Percentiles rank a stretch among this genome's conserved stretches.
phyloP scores from a whole-genome alignment of 2,113 vertebrate genomes.

The Gasterosteus nipponicus region DNA sequence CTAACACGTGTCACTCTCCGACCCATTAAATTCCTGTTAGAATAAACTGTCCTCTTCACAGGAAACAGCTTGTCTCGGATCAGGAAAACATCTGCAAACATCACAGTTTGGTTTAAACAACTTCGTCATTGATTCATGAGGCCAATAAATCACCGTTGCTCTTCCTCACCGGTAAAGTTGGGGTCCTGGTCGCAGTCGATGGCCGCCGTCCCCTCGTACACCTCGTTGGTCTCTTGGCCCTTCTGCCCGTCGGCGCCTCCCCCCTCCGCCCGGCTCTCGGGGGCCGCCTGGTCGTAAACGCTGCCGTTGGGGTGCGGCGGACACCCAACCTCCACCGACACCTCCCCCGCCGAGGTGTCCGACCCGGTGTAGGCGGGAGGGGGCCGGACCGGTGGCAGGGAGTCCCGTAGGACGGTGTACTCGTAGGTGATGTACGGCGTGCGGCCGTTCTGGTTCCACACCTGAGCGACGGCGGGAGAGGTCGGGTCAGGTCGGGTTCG shows the following conservation, averaged over 20 bases:
- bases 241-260: slow-evolving; percentile 79
- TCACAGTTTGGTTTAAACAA: no score
- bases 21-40: no score
- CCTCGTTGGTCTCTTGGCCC: slow-evolving; percentile 92
- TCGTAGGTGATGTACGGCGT: slow-evolving; percentile 96
- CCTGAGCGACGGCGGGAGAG: slow-evolving; percentile 71
- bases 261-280: slow-evolving; percentile 73
- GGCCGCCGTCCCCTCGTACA: slow-evolving; percentile 85
- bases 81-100: no score
- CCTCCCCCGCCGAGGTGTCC: slow-evolving; percentile 74
- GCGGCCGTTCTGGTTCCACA: slow-evolving; percentile 96
- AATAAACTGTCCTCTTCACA: no score
- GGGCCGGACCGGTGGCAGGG: slow-evolving; percentile 81
- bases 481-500: not conserved
- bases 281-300: slow-evolving; percentile 71
- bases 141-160: no score
- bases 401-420: slow-evolving; percentile 90
- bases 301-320: slow-evolving; percentile 84
- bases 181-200: slow-evolving; percentile 85
- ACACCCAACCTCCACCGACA: slow-evolving; percentile 71
- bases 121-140: no score
- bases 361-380: slow-evolving; percentile 87
- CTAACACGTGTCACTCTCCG: no score
- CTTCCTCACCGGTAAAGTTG: slow-evolving; percentile 80
- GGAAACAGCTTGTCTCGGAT: no score